Evolutionary conservation across 2,888 invertebrate species (phyloP).

Genomic region (Lasioglossum morio): DNA sequence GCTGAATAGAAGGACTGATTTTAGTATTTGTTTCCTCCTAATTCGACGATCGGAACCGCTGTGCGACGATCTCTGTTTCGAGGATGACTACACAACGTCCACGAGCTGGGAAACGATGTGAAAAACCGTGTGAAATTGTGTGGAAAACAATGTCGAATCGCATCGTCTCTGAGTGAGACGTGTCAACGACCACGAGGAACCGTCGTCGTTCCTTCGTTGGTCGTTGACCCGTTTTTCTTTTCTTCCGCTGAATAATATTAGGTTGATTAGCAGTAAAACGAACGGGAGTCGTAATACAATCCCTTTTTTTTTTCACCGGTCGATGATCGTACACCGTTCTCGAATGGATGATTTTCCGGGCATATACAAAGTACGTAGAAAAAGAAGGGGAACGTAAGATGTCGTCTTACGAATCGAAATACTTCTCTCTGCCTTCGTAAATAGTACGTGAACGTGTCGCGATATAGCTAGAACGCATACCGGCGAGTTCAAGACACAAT

Average conservation of each 20-base stretch:
- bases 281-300: conserved; percentile 70
- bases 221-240: conserved; percentile 49
- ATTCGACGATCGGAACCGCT: not conserved
- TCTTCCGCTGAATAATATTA: conserved; percentile 71
- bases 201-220: conserved; percentile 6
- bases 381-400: conserved; percentile 75
- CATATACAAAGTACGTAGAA: conserved; percentile 79
- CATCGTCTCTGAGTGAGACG: conserved; percentile 65
- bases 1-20: too few relatives aligned
- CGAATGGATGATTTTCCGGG: conserved; percentile 54
- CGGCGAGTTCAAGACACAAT: conserved; percentile 66
- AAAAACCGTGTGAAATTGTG: not conserved
- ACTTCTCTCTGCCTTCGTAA: conserved; percentile 58
- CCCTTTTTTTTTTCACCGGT: conserved; percentile 60
- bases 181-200: conserved; percentile 35
- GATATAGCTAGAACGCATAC: conserved; percentile 67
- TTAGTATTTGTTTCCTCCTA: too few relatives aligned
- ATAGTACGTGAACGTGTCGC: conserved; percentile 73
- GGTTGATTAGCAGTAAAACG: conserved; percentile 72
- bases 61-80: not conserved
- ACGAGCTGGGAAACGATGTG: not conserved
- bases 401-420: conserved; percentile 54
- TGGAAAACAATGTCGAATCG: conserved; percentile 66
- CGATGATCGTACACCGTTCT: conserved; percentile 69
- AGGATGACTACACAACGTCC: not conserved